phyloP scores from a whole-genome alignment of 2,797 vertebrate species.

The Bryconaethiops microstoma region DNA sequence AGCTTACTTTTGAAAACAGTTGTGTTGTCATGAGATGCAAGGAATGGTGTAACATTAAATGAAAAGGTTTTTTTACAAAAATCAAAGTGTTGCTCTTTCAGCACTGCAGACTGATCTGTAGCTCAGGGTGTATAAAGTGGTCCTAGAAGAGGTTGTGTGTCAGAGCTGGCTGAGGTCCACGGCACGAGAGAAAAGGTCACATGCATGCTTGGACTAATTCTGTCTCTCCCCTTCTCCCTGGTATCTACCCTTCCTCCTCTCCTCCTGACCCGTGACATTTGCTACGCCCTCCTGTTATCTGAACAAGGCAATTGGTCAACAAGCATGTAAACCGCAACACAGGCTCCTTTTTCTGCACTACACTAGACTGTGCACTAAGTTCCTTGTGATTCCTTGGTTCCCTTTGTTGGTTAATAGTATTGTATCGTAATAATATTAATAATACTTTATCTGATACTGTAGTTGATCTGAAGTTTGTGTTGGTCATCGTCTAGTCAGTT shows the following conservation, averaged over 20 bases:
- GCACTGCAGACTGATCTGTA: background rate
- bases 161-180: conserved; percentile 43
- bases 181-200: conserved; percentile 71
- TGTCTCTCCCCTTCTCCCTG: conserved; percentile 65
- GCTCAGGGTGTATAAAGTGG: background rate
- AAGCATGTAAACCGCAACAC: conserved; percentile 5
- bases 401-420: too few species aligned
- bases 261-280: conserved; percentile 52
- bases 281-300: conserved; percentile 46
- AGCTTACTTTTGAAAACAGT: background rate
- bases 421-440: too few species aligned
- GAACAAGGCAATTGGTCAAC: conserved; percentile 5
- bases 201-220: conserved; percentile 70
- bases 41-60: background rate
- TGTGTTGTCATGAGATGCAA: background rate
- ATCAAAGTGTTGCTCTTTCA: background rate
- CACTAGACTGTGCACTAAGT: background rate
- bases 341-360: background rate
- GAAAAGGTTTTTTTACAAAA: background rate
- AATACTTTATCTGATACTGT: too few species aligned
- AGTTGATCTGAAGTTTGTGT: background rate
- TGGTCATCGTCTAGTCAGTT: too few species aligned
- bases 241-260: conserved; percentile 53
- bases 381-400: background rate
- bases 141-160: conserved; percentile 20